Evolutionary conservation across 2,888 invertebrate species (phyloP).

Genomic region (Trachelus iudaicus): DNA sequence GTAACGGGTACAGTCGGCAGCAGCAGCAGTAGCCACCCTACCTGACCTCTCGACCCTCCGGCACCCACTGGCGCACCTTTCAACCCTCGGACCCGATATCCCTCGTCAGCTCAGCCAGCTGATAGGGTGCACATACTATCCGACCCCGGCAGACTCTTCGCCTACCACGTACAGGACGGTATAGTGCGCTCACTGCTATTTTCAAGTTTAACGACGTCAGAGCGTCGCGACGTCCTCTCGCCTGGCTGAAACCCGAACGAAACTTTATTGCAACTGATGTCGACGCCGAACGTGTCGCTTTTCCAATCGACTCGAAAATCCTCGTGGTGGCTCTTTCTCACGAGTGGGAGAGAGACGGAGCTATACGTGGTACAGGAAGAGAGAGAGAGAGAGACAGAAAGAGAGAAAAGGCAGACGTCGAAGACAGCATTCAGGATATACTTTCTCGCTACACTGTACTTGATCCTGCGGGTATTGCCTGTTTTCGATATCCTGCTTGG

Average conservation of each 20-base stretch:
- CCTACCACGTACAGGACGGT: background rate
- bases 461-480: background rate
- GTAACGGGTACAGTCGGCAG: background rate
- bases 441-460: background rate
- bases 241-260: background rate
- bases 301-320: background rate
- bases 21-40: background rate
- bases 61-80: background rate
- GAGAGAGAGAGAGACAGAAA: background rate
- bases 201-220: background rate
- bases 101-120: background rate
- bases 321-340: too few species aligned
- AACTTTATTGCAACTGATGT: background rate
- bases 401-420: background rate
- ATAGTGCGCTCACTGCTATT: background rate
- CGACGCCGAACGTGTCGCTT: background rate
- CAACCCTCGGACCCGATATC: background rate
- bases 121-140: background rate
- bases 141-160: background rate
- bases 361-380: background rate
- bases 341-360: background rate
- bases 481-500: background rate
- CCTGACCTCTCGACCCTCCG: background rate
- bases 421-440: background rate
- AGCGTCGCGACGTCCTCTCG: background rate